Evolutionary conservation across 2,797 vertebrate genomes (phyloP).

Genomic region (Helostoma temminkii): DNA sequence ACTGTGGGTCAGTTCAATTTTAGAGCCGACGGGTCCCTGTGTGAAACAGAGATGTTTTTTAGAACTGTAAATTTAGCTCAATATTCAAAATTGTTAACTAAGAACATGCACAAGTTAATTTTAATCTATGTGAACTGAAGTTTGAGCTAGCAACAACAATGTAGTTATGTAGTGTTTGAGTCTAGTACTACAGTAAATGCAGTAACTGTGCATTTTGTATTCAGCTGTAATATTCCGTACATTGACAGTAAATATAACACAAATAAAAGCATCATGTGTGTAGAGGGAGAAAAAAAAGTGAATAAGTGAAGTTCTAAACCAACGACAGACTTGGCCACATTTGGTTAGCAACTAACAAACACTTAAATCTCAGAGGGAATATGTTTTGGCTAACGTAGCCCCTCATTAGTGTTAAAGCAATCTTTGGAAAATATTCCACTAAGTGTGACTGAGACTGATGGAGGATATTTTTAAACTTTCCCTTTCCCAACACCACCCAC

Average conservation of each 20-base stretch:
- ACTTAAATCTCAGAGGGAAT: slow-evolving; percentile 29
- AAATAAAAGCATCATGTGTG: neutral
- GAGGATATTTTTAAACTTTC: slow-evolving; percentile 47
- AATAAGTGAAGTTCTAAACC: neutral
- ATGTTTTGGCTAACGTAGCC: slow-evolving; percentile 16
- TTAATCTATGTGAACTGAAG: too few relatives aligned
- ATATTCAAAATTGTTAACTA: too few relatives aligned
- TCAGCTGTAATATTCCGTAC: too few relatives aligned
- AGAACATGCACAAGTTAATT: too few relatives aligned
- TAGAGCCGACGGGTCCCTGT: too few relatives aligned
- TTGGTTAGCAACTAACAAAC: slow-evolving; percentile 32
- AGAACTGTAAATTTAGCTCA: too few relatives aligned
- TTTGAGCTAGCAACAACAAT: too few relatives aligned
- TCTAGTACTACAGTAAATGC: too few relatives aligned
- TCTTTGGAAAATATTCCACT: slow-evolving; percentile 22
- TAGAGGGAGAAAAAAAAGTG: neutral
- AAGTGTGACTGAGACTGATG: slow-evolving; percentile 24
- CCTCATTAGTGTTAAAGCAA: slow-evolving; percentile 21
- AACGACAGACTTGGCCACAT: neutral
- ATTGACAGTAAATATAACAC: neutral
- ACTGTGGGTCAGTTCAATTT: too few relatives aligned
- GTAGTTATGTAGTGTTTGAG: too few relatives aligned
- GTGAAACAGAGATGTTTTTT: too few relatives aligned
- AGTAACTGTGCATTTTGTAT: too few relatives aligned
- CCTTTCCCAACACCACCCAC: slow-evolving; percentile 13